A percentile compares a stretch with the other conserved stretches of the same genome.
Conservation (phyloP, 2,888 invertebrate species). For the Helicoverpa assulta region DNA sequence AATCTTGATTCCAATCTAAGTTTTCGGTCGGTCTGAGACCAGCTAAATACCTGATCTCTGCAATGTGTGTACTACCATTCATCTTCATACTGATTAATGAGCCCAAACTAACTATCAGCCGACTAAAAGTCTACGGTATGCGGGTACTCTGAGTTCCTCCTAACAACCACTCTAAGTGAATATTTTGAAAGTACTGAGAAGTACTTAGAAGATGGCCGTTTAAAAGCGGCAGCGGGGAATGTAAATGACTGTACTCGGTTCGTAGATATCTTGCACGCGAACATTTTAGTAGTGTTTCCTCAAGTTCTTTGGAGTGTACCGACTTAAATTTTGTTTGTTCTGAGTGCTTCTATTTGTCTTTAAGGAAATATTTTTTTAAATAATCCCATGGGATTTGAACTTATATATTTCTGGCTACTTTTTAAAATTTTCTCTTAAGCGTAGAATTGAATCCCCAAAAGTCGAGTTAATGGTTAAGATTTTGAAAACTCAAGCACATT, state of each 20-base stretch:
- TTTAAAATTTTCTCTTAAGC: not conserved
- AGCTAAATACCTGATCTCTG: no score
- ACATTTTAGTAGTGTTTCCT: constrained; percentile 47
- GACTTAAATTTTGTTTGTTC: constrained; percentile 30
- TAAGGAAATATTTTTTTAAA: not conserved
- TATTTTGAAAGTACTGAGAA: constrained; percentile 44
- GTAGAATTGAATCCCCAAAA: not conserved
- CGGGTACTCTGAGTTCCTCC: constrained; percentile 9
- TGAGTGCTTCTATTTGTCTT: constrained; percentile 20
- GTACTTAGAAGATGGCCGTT: constrained; percentile 42
- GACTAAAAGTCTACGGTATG: no score
- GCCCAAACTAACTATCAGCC: no score
- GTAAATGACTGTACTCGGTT: constrained; percentile 16
- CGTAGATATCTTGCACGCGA: constrained; percentile 1
- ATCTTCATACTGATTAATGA: no score
- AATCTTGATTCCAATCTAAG: no score
- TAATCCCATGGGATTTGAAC: not conserved
- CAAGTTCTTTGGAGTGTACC: constrained; percentile 46
- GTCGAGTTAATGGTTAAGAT: no score
- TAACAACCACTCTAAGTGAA: constrained; percentile 43
- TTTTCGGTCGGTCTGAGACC: no score
- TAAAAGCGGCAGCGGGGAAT: constrained; percentile 39
- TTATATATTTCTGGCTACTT: not conserved
- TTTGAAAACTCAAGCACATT: no score
- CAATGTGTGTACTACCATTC: no score